Base-by-base conservation (phyloP, 2,113 vertebrate genomes). In the Platycercus adscitus region DNA sequence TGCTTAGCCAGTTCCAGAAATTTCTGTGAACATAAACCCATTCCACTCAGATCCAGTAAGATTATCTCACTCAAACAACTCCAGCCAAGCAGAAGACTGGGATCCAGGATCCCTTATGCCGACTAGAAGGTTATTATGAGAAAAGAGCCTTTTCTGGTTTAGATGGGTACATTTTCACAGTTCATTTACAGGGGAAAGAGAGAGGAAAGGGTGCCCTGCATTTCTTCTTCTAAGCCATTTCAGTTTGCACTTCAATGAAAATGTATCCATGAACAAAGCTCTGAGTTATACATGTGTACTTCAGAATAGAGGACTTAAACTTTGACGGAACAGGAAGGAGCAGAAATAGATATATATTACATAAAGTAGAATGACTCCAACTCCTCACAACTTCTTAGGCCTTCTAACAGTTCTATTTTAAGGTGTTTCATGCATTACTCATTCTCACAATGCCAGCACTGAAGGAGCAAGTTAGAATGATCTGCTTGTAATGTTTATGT, bases 1-100 rank as follows among this genome's bases (percentile, higher is more conserved):
- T 98, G 98, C 86, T 98, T 98, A 77, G 98, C 98, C 95, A 98
- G 94, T 89, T 98, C 98, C 97, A 98, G 95, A 88, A 98, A 98
- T 94, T 98, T 98, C 98, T 98, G 95, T 76, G 87, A 95, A 88
- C 6, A 87, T 33, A 86, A 92, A 92, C 61, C 46, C 87, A 90
- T 66, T 69, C 18, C 35, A 49, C 46, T 91, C 65, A 96, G 81
- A 55, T 60, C 53, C 9, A 75, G n/a, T 9, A 63, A 70, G 21
- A 72, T 69, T 49, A 49, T 8, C 55, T 82, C 50, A 73, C 28
- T 13, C 33, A 73, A 93, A 60, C 29, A 60, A 55, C 41, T 24
- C 47, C 53, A 58, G 25, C 31, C 41, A 73, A 50, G 41, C 60
- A 80, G 61, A 63, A 61, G 26, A 17, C 14, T 6, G 11, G 13